A percentile compares a stretch with the other conserved stretches of the same genome.
Evolutionary conservation across 2,113 vertebrate species (phyloP).

Genomic region (Coturnix japonica): DNA sequence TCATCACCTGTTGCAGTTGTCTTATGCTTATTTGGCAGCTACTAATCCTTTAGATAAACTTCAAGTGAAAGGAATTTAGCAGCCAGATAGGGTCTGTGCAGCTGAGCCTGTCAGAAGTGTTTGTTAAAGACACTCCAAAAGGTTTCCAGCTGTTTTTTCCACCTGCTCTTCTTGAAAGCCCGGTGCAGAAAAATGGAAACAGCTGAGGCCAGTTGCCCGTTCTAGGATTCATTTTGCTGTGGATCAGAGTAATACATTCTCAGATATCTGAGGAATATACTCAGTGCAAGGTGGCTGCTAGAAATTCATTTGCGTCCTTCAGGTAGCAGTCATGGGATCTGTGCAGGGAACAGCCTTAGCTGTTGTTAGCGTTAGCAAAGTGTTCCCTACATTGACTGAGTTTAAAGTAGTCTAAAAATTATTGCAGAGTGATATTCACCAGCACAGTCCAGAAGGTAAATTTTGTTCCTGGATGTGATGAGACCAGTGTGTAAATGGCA

Average conservation of each 20-base stretch:
- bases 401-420: background rate
- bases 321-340: background rate
- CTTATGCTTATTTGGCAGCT: background rate
- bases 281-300: background rate
- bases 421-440: background rate
- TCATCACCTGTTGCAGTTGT: slow-evolving; percentile 46
- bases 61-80: slow-evolving; percentile 47
- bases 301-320: background rate
- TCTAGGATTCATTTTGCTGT: background rate
- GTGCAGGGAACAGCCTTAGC: background rate
- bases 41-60: slow-evolving; percentile 56
- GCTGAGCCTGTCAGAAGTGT: background rate
- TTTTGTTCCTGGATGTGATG: background rate
- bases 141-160: slow-evolving; percentile 56
- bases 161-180: slow-evolving; percentile 14
- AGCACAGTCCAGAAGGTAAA: background rate
- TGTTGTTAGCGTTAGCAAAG: background rate
- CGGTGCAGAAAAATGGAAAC: slow-evolving; percentile 11
- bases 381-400: background rate
- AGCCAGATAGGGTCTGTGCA: background rate
- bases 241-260: background rate
- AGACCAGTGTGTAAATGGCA: background rate
- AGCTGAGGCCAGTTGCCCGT: background rate
- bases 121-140: slow-evolving; percentile 36
- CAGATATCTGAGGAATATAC: background rate